Percentiles rank a stretch among this genome's conserved stretches.
phyloP scores from a whole-genome alignment of 2,797 vertebrate genomes.

The Gymnothorax javanicus region DNA sequence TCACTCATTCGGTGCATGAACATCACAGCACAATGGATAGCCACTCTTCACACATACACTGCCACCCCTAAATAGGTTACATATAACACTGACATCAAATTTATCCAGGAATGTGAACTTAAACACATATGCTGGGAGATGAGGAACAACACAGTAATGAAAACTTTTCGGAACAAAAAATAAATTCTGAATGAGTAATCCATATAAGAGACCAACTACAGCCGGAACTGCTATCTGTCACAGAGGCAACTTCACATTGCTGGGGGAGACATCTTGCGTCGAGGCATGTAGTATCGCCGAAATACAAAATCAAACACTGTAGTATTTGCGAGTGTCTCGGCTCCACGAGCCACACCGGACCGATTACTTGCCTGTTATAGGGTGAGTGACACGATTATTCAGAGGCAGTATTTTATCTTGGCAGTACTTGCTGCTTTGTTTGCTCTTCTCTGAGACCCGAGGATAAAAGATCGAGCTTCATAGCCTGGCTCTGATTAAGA shows the following conservation, averaged over 20 bases:
- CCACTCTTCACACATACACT: not conserved
- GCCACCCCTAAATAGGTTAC: not conserved
- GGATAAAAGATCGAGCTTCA: conserved; percentile 87
- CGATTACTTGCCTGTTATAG: conserved; percentile 69
- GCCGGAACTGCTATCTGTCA: conserved; percentile 23
- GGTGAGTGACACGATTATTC: conserved; percentile 68
- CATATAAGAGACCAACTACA: not conserved
- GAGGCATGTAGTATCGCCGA: conserved; percentile 62
- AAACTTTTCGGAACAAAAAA: not conserved
- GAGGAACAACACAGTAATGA: not conserved
- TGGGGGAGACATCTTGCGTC: conserved; percentile 52
- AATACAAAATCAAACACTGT: conserved; percentile 71
- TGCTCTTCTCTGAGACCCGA: conserved; percentile 87
- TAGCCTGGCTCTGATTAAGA: conserved; percentile 89
- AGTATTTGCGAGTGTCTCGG: conserved; percentile 59
- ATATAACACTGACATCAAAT: not conserved
- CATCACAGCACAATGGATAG: not conserved
- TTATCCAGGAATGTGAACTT: not conserved
- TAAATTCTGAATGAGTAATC: not conserved
- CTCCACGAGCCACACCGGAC: conserved; percentile 48
- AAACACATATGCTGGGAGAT: not conserved
- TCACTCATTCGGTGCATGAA: not conserved
- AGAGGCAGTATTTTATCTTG: conserved; percentile 74
- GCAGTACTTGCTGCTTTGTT: conserved; percentile 81
- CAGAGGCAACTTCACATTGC: conserved; percentile 43